Conservation (phyloP, 2,113 vertebrate species). For the Orycteropus afer region DNA sequence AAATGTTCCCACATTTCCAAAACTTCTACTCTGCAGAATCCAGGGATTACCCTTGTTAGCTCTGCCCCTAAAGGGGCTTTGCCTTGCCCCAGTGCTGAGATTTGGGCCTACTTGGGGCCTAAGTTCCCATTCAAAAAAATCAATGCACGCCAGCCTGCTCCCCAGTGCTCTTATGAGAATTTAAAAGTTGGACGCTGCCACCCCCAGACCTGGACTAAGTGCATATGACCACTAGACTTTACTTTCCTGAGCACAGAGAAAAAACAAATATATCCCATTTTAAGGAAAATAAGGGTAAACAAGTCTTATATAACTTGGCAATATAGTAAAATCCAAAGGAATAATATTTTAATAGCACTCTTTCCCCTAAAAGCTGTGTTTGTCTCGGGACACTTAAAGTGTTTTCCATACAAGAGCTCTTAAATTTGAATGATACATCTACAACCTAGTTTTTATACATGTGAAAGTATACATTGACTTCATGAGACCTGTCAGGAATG, state of each 20-base stretch:
- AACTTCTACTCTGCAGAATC: background rate
- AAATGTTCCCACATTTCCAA: background rate
- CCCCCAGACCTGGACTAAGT: background rate
- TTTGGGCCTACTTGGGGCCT: background rate
- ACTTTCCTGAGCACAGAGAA: background rate
- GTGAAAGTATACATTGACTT: conserved; percentile 6
- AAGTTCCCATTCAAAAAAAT: background rate
- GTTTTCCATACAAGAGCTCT: conserved; percentile 42
- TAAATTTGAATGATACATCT: background rate
- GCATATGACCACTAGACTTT: background rate
- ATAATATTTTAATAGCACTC: background rate
- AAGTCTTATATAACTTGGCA: background rate
- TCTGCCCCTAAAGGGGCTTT: background rate
- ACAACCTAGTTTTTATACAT: conserved; percentile 24
- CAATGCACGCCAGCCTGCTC: background rate
- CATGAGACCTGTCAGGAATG: conserved; percentile 69
- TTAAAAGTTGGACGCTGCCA: background rate
- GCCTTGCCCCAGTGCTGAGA: background rate
- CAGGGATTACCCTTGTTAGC: background rate
- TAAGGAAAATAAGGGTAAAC: background rate
- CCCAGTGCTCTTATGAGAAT: background rate
- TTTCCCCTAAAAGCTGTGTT: conserved; percentile 6
- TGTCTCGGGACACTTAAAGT: conserved; percentile 26
- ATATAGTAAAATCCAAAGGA: background rate
- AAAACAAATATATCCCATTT: background rate